Conservation (phyloP, 1,140 invertebrate genomes). For the Semibalanus balanoides region DNA sequence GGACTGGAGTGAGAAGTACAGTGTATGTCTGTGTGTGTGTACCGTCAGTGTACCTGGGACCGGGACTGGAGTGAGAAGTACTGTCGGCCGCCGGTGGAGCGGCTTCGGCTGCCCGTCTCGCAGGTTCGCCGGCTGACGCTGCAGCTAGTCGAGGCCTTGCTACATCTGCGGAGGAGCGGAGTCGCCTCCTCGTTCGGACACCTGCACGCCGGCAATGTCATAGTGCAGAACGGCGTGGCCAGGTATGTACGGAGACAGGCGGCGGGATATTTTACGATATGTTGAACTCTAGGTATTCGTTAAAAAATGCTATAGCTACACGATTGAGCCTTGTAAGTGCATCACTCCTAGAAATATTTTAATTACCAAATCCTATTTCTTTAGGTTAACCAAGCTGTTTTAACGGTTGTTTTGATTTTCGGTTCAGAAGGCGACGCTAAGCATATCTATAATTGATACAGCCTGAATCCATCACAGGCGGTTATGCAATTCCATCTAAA, state of each 20-base stretch:
- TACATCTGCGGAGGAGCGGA: constrained; percentile 28
- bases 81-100: background rate
- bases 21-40: too few species aligned
- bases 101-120: constrained; percentile 23
- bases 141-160: constrained; percentile 27
- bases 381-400: too few species aligned
- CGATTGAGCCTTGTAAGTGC: background rate
- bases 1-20: too few species aligned
- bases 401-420: too few species aligned
- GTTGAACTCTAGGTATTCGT: too few species aligned
- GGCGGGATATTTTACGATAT: background rate
- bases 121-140: constrained; percentile 26
- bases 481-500: too few species aligned
- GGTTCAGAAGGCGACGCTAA: too few species aligned
- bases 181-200: constrained; percentile 28
- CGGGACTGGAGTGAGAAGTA: background rate
- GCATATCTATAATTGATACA: too few species aligned
- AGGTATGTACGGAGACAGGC: constrained; percentile 10
- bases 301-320: too few species aligned
- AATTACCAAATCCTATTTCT: background rate
- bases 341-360: background rate
- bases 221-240: constrained; percentile 27
- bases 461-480: too few species aligned
- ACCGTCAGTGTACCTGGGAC: background rate
- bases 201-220: constrained; percentile 30